Base-by-base conservation (phyloP, 2,888 invertebrate genomes). In the Apotomis capreana region DNA sequence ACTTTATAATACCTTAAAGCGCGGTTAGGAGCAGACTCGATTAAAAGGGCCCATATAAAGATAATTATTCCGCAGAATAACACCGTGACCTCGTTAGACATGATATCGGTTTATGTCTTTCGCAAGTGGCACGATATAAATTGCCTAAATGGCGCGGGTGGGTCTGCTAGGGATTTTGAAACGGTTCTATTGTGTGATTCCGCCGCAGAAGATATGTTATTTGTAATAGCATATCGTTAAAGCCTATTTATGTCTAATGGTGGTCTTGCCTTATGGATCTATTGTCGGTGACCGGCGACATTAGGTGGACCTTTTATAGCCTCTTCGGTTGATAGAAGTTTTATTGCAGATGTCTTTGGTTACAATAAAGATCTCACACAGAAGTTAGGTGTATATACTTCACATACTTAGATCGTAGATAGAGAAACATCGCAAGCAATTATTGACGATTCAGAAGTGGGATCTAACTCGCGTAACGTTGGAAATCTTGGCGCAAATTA, bases 1-100 rank as follows among this genome's bases (percentile, higher is more conserved):
- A 80, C 81, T 82, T 85, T 82, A 85, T 86, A 82, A 83, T 81
- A 77, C 79, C 81, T 80, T 82, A 82, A 82, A 84, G 80, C 80
- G 83, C 73, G 84, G 85, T 84, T 81, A 83, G 79, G 78, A 81
- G 78, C 74, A 83, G 79, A 68, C 74, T 84, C 86, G 84, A 86
- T 88, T 87, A 87, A 86, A 87, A 84, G 82, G 83, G 79, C 80
- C 80, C 84, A 82, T 86, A 84, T 82, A 82, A 84, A 83, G 84
- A 86, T 86, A 85, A 89, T 88, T 87, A 84, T 84, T 82, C 78
- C 70, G 78, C 79, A 79, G 80, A 81, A 80, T 81, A 84, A 81
- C 79, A 79, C 73, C 75, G 74, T 76, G 76, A 78, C 77, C 78
- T 79, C 80, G 79, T 78, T 77, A 79, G 74, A 65, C 75, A 76